Base-by-base conservation (phyloP, 2,113 vertebrate species). In the Prietella phreatophila region DNA sequence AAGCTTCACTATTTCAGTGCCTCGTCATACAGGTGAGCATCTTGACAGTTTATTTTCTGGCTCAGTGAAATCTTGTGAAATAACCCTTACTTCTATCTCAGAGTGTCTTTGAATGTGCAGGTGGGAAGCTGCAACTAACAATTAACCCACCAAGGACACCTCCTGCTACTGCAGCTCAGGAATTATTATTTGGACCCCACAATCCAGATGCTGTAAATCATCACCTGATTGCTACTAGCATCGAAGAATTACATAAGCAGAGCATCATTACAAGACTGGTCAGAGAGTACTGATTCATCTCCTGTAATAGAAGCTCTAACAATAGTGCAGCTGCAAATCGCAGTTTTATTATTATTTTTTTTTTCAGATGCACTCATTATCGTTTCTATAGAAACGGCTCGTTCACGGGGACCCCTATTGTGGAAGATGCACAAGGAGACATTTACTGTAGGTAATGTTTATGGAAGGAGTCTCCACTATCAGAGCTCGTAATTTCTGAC, bases 81-180 rank as follows among this genome's bases (percentile, higher is more conserved):
- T 36, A 36, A 30, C 69, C 1, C 30, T 83, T 33, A 42, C 81
- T 83, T 63, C 69, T 42, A 76, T 83, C 47, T 78, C 58, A 65
- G 56, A 36, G 86, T 83, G 82, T 53, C 67, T 75, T 63, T 88
- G 81, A 84, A 55, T 25, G 30, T 65, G 86, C 86, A 88, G 86
- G 82, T 88, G 86, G 56, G 58, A 75, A 83, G 42, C 69, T 78
- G 71, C 86, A 88, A 78, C 86, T 65, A 65, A 78, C 86, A 88
- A 88, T 88, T 88, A 88, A 73, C 71, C 71, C n/a, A 36, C 27
- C 14, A 14, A 27, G 60, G 42, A 53, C 17, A 39, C 22, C 36
- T 56, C 42, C 63, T 75, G 50, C 55, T 58, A 36, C 27, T 14
- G 53, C n/a, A 76, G 60, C 65, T 30, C 25, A 0, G 17, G n/a